Base-by-base conservation (phyloP, 2,888 invertebrate genomes). In the Drosophila siamana region DNA sequence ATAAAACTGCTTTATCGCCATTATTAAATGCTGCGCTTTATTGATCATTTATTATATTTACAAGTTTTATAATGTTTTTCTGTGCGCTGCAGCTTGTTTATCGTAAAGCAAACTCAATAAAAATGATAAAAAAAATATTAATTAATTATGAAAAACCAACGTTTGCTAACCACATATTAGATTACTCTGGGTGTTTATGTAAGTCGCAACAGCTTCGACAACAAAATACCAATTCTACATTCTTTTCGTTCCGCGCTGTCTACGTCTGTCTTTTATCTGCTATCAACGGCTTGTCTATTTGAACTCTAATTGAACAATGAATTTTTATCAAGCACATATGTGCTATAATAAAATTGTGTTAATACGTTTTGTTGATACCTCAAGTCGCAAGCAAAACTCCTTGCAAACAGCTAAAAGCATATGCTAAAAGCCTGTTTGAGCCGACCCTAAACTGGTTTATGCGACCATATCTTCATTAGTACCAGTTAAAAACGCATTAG, bases 401-500 rank as follows among this genome's bases (percentile, higher is more conserved):
- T 43, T 11, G 46, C 51, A 56, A 30, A n/a, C 41, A 56, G 4
- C 19, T 3, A 26, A 44, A 38, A 16, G 4, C 4, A 40, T 2
- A 9, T 15, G 13, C 52, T 40, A 30, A 40, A 38, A 40, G 71
- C 56, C 52, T 41, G 50, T 46, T 50, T 61, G 19, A 60, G 36
- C 55, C 28, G 50, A 54, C 30, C 2, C 5, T 30, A 13, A 65
- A 50, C 63, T 46, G 62, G 73, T 71, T 66, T 47, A 44, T 22
- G 33, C 1, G 30, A 11, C 16, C 61, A 69, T 64, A 74, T 64
- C 64, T 61, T 62, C 69, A 62, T 62, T 74, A 46, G 22, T 9
- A 48, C 7, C 61, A 41, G 64, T 79, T 76, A 86, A 65, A 61
- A 65, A 36, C 48, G 13, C 22, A 72, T 85, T 86, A 69, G 50